A percentile compares a stretch with the other conserved stretches of the same genome.
These are phyloP conservation scores for Ischnura elegans DNA, from an alignment of 2,888 invertebrate species.

Conservation along the genomic window DNA sequence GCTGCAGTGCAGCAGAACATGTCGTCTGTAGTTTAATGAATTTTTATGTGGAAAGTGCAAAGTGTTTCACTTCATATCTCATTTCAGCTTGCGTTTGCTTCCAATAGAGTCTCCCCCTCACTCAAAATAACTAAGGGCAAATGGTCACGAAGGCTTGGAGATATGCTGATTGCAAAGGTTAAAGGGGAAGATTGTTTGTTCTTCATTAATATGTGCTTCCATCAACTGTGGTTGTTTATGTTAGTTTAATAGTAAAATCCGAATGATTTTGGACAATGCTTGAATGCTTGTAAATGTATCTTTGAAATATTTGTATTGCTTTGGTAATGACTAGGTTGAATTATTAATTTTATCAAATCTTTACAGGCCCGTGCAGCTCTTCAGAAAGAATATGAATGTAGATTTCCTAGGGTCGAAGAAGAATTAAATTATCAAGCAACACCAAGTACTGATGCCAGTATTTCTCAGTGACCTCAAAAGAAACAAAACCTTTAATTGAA, in stretches of 20 bases:
- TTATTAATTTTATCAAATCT: neutral
- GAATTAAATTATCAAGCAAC: slow-evolving; percentile 68
- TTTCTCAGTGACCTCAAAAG: slow-evolving; percentile 65
- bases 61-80: too few species aligned
- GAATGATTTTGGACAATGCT: too few species aligned
- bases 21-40: too few species aligned
- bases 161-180: too few species aligned
- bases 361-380: slow-evolving; percentile 70
- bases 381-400: slow-evolving; percentile 70
- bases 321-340: neutral
- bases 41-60: too few species aligned
- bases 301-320: neutral
- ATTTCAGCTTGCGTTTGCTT: too few species aligned
- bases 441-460: slow-evolving; percentile 51
- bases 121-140: too few species aligned
- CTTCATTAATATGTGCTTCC: neutral
- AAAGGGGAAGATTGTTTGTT: neutral
- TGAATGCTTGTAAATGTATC: too few species aligned
- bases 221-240: too few species aligned
- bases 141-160: too few species aligned
- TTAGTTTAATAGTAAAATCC: neutral
- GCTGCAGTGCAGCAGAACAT: too few species aligned
- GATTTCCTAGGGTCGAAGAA: slow-evolving; percentile 71
- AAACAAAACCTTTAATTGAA: slow-evolving; percentile 51
- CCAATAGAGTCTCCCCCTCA: too few species aligned